Conservation (phyloP, 2,888 invertebrate genomes). For the Aricia artaxerxes region DNA sequence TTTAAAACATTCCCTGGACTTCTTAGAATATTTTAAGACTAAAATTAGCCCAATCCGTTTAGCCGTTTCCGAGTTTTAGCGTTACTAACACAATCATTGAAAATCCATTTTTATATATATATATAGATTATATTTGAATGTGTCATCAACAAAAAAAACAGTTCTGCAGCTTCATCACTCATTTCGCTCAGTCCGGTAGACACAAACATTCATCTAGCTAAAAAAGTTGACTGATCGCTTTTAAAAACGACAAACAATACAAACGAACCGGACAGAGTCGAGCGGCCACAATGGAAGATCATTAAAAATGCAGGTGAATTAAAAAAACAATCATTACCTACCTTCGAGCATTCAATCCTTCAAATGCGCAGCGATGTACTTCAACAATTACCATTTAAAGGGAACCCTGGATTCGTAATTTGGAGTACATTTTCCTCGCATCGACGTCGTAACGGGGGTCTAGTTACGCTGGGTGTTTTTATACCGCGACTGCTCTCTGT, state of each 20-base stretch:
- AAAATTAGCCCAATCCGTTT: too few relatives aligned
- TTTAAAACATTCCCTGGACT: too few relatives aligned
- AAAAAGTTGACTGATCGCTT: not conserved
- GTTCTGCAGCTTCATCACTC: too few relatives aligned
- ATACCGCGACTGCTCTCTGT: constrained; percentile 38
- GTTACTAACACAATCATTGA: too few relatives aligned
- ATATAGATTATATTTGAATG: too few relatives aligned
- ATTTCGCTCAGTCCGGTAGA: too few relatives aligned
- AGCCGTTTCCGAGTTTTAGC: too few relatives aligned
- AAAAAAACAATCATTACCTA: constrained; percentile 29
- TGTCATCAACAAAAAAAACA: too few relatives aligned
- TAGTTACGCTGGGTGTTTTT: constrained; percentile 33
- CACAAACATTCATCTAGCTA: not conserved
- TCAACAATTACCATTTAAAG: not conserved
- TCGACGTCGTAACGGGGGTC: constrained; percentile 36
- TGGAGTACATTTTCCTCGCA: not conserved
- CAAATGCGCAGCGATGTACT: constrained; percentile 32
- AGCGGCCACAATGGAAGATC: constrained; percentile 28
- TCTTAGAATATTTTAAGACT: too few relatives aligned
- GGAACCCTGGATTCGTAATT: constrained; percentile 9
- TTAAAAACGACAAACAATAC: not conserved
- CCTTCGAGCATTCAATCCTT: constrained; percentile 27
- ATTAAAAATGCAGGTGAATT: constrained; percentile 31
- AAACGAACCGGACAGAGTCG: not conserved
- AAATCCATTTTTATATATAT: too few relatives aligned